Evolutionary conservation across 2,888 invertebrate species (phyloP).

Genomic region (Tenthredo scrophulariae): DNA sequence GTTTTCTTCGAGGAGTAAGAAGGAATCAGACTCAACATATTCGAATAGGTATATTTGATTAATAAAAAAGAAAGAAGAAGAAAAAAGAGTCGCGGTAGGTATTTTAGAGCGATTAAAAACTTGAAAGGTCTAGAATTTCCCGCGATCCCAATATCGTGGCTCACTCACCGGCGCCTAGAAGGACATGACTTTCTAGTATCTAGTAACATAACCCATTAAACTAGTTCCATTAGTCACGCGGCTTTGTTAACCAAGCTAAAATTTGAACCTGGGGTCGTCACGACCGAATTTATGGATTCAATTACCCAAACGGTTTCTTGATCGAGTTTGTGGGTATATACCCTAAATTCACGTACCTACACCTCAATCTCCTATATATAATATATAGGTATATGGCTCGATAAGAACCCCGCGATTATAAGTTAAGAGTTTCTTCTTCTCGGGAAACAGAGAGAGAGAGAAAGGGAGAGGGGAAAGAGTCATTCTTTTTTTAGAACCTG

Average conservation of each 20-base stretch:
- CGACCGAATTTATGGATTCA: slow-evolving; percentile 40
- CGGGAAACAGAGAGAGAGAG: neutral
- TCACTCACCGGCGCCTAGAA: slow-evolving; percentile 40
- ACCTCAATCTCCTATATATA: neutral
- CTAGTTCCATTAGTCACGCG: slow-evolving; percentile 49
- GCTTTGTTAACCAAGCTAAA: slow-evolving; percentile 42
- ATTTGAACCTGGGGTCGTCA: slow-evolving; percentile 5
- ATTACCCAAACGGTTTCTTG: neutral
- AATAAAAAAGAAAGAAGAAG: neutral
- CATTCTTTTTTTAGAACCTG: neutral
- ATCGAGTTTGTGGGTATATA: neutral
- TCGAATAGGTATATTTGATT: neutral
- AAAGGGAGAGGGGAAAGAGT: neutral
- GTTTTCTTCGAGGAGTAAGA: neutral
- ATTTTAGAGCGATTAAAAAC: slow-evolving; percentile 15
- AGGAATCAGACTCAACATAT: neutral
- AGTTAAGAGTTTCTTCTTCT: neutral
- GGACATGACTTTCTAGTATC: slow-evolving; percentile 52
- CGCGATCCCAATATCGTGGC: slow-evolving; percentile 45
- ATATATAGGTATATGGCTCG: too few species aligned
- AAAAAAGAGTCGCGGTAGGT: neutral
- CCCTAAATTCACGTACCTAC: neutral
- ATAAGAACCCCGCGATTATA: neutral
- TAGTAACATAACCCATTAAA: slow-evolving; percentile 46
- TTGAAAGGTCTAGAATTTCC: slow-evolving; percentile 39